Evolutionary conservation across 2,888 invertebrate species (phyloP).

Genomic region (Vannuccia rotundouncinata): DNA sequence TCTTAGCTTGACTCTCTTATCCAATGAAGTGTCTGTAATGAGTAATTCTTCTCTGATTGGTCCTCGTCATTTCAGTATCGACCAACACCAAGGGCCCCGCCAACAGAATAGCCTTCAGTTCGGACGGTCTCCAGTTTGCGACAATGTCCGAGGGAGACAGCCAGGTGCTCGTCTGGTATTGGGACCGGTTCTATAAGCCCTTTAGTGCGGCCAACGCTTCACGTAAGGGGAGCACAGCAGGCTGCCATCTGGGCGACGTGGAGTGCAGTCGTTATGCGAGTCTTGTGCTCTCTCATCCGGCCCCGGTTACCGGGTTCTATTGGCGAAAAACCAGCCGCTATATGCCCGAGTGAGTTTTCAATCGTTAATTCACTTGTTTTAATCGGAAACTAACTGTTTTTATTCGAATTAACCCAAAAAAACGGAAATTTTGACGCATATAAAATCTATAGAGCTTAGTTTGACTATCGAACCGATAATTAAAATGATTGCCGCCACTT

Average conservation of each 20-base stretch:
- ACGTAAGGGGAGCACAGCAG: not conserved
- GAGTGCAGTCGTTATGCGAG: not conserved
- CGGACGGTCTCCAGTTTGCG: conserved; percentile 33
- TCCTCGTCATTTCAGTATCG: no score
- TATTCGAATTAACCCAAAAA: no score
- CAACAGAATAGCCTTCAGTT: conserved; percentile 30
- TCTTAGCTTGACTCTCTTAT: no score
- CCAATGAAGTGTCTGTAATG: no score
- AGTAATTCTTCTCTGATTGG: no score
- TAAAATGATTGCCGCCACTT: no score
- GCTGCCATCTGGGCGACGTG: not conserved
- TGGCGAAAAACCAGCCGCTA: conserved; percentile 99
- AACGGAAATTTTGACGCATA: no score
- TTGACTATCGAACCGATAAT: no score
- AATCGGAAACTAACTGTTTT: not conserved
- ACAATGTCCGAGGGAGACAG: conserved; percentile 16
- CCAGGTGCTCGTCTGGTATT: conserved; percentile 22
- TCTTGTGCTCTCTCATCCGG: conserved; percentile 32
- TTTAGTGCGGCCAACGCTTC: not conserved
- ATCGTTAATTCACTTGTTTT: conserved; percentile 1
- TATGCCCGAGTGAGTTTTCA: conserved; percentile 78
- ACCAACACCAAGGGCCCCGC: not conserved
- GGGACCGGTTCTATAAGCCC: conserved; percentile 7
- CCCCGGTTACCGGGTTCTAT: conserved; percentile 64
- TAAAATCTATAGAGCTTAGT: no score